Conservation (phyloP, 2,113 vertebrate species). For the Ammospiza nelsoni region DNA sequence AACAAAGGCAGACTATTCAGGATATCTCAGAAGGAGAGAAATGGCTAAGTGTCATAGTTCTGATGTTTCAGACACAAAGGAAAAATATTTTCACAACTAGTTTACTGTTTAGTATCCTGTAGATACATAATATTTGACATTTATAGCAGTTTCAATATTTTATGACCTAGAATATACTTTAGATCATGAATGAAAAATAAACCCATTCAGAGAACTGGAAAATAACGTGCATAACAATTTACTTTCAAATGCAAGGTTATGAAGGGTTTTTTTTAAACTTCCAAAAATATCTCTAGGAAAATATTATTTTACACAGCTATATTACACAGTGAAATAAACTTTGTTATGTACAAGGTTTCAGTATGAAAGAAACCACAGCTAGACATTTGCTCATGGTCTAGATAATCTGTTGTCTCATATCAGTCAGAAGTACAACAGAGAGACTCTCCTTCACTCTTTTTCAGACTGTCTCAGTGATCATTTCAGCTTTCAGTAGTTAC, state of each 20-base stretch:
- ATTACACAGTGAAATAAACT: constrained; percentile 71
- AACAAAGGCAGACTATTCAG: background rate
- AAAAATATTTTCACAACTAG: constrained; percentile 65
- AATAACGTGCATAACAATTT: constrained; percentile 60
- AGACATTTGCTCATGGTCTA: constrained; percentile 2
- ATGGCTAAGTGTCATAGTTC: background rate
- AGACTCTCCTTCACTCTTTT: background rate
- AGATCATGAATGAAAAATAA: constrained; percentile 74
- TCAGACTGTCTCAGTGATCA: background rate
- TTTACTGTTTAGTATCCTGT: constrained; percentile 66
- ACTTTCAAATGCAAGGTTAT: constrained; percentile 63
- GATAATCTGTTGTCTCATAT: background rate
- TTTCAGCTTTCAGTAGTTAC: background rate
- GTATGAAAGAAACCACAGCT: constrained; percentile 43
- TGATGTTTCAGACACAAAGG: constrained; percentile 35
- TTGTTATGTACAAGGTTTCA: constrained; percentile 65
- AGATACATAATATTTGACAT: constrained; percentile 67
- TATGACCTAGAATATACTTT: constrained; percentile 67
- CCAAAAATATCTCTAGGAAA: constrained; percentile 78
- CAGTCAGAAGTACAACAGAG: background rate
- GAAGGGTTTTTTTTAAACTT: constrained; percentile 47
- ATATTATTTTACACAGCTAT: constrained; percentile 74
- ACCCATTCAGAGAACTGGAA: constrained; percentile 51
- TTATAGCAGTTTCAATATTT: constrained; percentile 58
- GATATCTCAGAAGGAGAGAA: background rate